Conservation (phyloP, 2,797 vertebrate genomes). For the Typhlichthys eigenmanni region DNA sequence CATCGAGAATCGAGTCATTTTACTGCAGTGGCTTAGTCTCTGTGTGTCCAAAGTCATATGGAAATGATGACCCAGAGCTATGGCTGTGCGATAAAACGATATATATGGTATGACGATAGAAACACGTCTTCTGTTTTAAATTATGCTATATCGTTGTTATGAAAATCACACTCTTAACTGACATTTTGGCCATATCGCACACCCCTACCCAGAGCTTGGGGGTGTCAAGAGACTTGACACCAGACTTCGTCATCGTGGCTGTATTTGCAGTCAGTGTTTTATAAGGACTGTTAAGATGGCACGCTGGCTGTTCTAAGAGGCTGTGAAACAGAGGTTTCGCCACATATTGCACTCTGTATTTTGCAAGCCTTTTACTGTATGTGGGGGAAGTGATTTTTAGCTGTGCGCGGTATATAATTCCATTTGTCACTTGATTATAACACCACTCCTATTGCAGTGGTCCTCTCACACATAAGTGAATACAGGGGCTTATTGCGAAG, state of each 20-base stretch:
- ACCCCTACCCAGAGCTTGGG: too few species aligned
- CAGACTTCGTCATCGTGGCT: conserved; percentile 19
- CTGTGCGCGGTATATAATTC: conserved; percentile 38
- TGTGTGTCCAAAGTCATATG: conserved; percentile 23
- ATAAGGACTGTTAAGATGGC: conserved; percentile 13
- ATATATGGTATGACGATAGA: too few species aligned
- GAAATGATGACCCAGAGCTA: conserved; percentile 23
- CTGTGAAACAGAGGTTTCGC: conserved; percentile 30
- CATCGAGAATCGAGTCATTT: too few species aligned
- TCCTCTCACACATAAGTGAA: conserved; percentile 11
- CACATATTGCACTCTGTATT: conserved; percentile 19
- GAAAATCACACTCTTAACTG: too few species aligned
- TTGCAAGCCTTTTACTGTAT: conserved; percentile 38
- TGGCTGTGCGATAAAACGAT: background rate
- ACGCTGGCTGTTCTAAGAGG: conserved; percentile 1
- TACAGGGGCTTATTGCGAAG: background rate
- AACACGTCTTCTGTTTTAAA: too few species aligned
- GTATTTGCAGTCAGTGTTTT: conserved; percentile 30
- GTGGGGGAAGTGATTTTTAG: conserved; percentile 29
- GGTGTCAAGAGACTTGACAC: conserved; percentile 20
- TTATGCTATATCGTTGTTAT: too few species aligned
- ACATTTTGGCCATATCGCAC: too few species aligned
- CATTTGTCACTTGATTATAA: conserved; percentile 23
- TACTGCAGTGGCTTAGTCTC: too few species aligned
- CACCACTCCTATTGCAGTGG: conserved; percentile 19